Evolutionary conservation across 2,113 vertebrate genomes (phyloP), one percentile per base, ranked within the genome.

Genomic region (Procavia capensis): DNA sequence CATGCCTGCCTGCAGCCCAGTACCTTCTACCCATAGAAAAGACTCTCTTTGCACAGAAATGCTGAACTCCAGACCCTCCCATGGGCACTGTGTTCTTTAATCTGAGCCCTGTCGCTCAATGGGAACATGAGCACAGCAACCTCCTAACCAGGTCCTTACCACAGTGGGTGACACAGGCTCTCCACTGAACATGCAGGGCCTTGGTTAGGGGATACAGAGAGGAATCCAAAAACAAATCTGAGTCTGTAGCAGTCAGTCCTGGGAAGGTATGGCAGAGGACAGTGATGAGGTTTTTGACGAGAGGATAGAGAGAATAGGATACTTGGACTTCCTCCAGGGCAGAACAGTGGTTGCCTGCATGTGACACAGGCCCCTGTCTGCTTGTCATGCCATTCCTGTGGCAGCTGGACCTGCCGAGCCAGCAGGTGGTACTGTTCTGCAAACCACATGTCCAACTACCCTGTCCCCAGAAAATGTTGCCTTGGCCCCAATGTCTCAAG

Each of bases 301-400:
- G 9, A 25, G 6, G 22, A 45, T 11, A 2, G 4, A 2, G 29
- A 36, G 39, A 47, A 45, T 16, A 25, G 39, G 11, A 78, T 68
- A 16, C 70, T 50, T 82, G 10, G 3, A 8, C 47, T 79, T 45
- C 68, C 63, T 59, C 20, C 17, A 27, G 43, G 27, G 83, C 1
- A 31, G 19, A 36, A 17, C 34, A 0, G 0, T 31, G 9, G 29
- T 24, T 75, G 2, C 83, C 36, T 0, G 57, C 29, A 68, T 19
- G 45, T 0, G 3, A 5, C 31, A 27, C 0, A 2, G 17, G 0
- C 50, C 27, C 14, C 27, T 0, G 0, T 10, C 2, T 0, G 27
- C 50, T 2, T 20, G 29, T 50, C 50, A 78, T 31, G 6, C 41
- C 19, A 50, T 29, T 57, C 13, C 54, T 50, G 24, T 7, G 3